These are phyloP conservation scores for Urocolius indicus DNA, from an alignment of 2,113 vertebrate genomes.

Conservation along the genomic window DNA sequence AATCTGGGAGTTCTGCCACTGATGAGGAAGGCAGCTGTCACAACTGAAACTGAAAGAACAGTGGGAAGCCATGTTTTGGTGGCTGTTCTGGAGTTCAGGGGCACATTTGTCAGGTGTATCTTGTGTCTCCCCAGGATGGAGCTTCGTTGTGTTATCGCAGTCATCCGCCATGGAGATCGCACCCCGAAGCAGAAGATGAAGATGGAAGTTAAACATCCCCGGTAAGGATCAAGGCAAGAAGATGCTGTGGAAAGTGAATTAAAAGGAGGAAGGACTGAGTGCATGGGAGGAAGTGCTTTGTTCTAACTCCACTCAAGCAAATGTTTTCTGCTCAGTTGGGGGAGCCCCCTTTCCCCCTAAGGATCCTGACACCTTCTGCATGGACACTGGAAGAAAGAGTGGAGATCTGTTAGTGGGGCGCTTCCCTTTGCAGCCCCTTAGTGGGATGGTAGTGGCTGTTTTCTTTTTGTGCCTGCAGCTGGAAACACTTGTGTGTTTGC, in stretches of 20 bases:
- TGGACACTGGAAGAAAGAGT: neutral
- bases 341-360: neutral
- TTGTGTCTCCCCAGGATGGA: conserved; percentile 89
- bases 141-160: conserved; percentile 94
- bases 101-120: neutral
- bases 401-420: neutral
- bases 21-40: neutral
- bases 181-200: conserved; percentile 99
- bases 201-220: conserved; percentile 96
- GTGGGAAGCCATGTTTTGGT: neutral
- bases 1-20: neutral
- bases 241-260: neutral
- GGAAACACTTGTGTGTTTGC: neutral
- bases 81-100: neutral
- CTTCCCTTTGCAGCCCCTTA: too few relatives aligned
- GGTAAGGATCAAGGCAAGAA: conserved; percentile 76
- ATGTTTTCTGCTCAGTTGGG: neutral
- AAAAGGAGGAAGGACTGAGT: neutral
- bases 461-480: neutral
- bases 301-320: neutral
- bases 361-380: neutral
- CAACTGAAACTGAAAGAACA: neutral
- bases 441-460: neutral
- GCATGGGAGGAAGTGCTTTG: neutral
- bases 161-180: conserved; percentile 95